A percentile compares a stretch with the other conserved stretches of the same genome.
These are phyloP conservation scores for Embiotoca jacksoni DNA, from an alignment of 2,113 vertebrate genomes.

Conservation along the genomic window DNA sequence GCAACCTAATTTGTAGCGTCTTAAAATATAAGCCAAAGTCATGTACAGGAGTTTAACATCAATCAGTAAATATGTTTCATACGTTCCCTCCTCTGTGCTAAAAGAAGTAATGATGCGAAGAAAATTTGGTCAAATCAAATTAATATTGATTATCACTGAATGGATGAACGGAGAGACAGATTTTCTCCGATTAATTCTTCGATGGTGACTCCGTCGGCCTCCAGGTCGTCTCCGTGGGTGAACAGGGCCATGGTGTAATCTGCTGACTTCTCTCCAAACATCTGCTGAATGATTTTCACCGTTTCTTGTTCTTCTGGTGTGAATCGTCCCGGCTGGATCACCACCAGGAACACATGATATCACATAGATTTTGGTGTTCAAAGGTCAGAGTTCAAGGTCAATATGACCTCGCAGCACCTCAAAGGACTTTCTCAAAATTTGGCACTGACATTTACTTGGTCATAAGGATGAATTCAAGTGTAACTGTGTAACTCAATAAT, in stretches of 20 bases:
- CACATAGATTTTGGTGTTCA: neutral
- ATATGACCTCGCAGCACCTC: neutral
- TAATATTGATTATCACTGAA: neutral
- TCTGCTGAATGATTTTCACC: neutral
- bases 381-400: neutral
- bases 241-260: neutral
- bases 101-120: too few relatives aligned
- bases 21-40: too few relatives aligned
- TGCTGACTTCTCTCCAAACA: neutral
- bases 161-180: neutral
- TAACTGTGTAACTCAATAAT: too few relatives aligned
- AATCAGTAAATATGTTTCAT: too few relatives aligned
- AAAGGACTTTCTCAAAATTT: too few relatives aligned
- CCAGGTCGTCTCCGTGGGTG: conserved; percentile 10
- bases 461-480: too few relatives aligned
- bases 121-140: too few relatives aligned
- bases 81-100: too few relatives aligned
- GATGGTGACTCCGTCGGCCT: rapidly evolving
- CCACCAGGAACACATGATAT: conserved; percentile 30
- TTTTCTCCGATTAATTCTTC: neutral
- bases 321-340: conserved; percentile 4
- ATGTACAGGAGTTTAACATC: too few relatives aligned
- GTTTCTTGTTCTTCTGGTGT: neutral
- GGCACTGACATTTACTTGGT: too few relatives aligned
- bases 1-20: too few relatives aligned